Base-by-base conservation (phyloP, 2,888 invertebrate species). In the Sicus ferrugineus region DNA sequence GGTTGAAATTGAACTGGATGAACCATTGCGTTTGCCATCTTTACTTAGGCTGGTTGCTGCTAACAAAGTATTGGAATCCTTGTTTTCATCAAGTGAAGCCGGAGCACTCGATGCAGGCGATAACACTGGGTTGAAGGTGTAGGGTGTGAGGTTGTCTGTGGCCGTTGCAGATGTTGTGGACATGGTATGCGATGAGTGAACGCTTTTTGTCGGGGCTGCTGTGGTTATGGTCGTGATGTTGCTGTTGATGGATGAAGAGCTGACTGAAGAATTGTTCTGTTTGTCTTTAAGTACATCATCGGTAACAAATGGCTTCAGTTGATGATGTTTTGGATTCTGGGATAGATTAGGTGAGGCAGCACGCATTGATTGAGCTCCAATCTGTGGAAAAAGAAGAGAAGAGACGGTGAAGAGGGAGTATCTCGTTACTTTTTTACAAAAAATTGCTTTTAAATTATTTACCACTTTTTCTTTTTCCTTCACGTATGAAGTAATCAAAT, bases 401-500 rank as follows among this genome's bases (percentile, higher is more conserved):
- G 14, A 34, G n/a, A n/a, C 4, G n/a, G n/a, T 61, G n/a, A n/a
- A n/a, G 6, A 58, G 30, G 30, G 21, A 52, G 68, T 58, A 42
- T 31, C 16, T 21, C 3, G 26, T 11, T 19, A 68, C 38, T 50
- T 48, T 14, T 14, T n/a, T 56, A 59, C 19, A 7, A 61, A 56
- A 56, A 34, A 48, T 42, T 48, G 28, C 31, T 31, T 48, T 34
- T 26, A 46, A 9, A 14, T 58, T 34, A 84, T 86, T 86, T 79
- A 94, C 93, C 85, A 93, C 89, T 86, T 92, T 88, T 78, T 96
- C 96, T 83, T 95, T 96, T 85, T 97, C 97, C 84, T 93, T 95
- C 68, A 98, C 91, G 83, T 99, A 99, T 0, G 96, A 96, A 1
- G 95, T 96, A 75, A 98, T 95, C 70, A 99, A 89, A 85, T 98